Evolutionary conservation across 2,797 vertebrate species (phyloP).

Genomic region (Sorex maritimensis): DNA sequence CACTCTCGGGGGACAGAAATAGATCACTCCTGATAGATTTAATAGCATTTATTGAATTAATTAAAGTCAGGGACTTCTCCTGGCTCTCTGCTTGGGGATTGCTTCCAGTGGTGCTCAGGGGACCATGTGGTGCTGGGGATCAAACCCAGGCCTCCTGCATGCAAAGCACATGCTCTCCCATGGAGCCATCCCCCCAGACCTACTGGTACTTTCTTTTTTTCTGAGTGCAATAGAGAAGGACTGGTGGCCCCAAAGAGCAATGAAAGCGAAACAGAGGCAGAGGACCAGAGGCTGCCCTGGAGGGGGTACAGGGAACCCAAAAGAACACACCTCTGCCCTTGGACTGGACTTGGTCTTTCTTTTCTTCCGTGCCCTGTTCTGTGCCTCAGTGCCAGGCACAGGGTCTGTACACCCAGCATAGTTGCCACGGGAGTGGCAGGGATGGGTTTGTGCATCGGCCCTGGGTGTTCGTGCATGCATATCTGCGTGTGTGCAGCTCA

Average conservation of each 20-base stretch:
- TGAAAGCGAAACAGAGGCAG: background rate
- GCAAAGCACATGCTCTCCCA: too few relatives aligned
- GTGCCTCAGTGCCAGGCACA: background rate
- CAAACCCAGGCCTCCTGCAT: too few relatives aligned
- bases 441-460: background rate
- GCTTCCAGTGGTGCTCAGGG: too few relatives aligned
- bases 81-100: too few relatives aligned
- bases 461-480: accelerated
- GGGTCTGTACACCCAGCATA: background rate
- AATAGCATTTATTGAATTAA: too few relatives aligned
- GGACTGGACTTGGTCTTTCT: background rate
- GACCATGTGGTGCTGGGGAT: too few relatives aligned
- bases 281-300: background rate
- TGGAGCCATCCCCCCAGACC: too few relatives aligned
- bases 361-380: background rate
- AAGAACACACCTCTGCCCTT: background rate
- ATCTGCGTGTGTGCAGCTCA: background rate
- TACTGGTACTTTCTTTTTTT: background rate
- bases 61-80: too few relatives aligned
- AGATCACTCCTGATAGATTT: background rate
- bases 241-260: background rate
- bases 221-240: background rate
- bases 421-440: background rate
- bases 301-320: background rate
- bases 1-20: constrained; percentile 7